Percentiles rank a stretch among this genome's conserved stretches.
These are phyloP conservation scores for Anthoptus insignis DNA, from an alignment of 2,888 invertebrate species.

Conservation along the genomic window DNA sequence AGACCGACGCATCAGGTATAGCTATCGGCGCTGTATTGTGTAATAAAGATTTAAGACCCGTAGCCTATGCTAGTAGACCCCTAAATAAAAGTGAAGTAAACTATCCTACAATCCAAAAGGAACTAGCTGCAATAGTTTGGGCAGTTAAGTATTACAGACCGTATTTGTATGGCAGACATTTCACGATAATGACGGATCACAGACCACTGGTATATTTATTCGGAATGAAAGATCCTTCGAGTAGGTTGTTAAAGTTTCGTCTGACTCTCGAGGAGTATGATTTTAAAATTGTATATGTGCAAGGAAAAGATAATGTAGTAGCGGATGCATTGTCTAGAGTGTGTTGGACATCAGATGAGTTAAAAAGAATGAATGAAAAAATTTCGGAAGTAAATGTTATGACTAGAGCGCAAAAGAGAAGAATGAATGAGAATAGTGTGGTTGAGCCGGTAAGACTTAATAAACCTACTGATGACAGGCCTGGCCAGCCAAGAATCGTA, in stretches of 20 bases:
- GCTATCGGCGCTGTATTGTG: slow-evolving; percentile 41
- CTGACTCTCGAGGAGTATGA: slow-evolving; percentile 40
- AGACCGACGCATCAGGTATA: slow-evolving; percentile 43
- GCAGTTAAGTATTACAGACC: slow-evolving; percentile 38
- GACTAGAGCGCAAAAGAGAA: slow-evolving; percentile 25
- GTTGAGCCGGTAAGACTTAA: slow-evolving; percentile 19
- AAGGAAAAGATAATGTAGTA: slow-evolving; percentile 40
- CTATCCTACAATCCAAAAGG: slow-evolving; percentile 24
- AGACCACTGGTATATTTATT: slow-evolving; percentile 17
- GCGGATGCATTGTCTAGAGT: slow-evolving; percentile 45
- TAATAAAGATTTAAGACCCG: slow-evolving; percentile 26
- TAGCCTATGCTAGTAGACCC: slow-evolving; percentile 31
- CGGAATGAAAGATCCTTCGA: slow-evolving; percentile 16
- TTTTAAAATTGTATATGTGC: slow-evolving; percentile 43
- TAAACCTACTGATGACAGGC: slow-evolving; percentile 29
- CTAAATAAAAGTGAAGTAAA: slow-evolving; percentile 38
- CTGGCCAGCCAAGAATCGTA: slow-evolving; percentile 39
- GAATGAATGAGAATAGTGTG: slow-evolving; percentile 6
- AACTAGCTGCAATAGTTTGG: slow-evolving; percentile 41
- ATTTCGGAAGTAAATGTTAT: slow-evolving; percentile 21
- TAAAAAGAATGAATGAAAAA: slow-evolving; percentile 30
- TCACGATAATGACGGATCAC: slow-evolving; percentile 40
- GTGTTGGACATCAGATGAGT: slow-evolving; percentile 38
- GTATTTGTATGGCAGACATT: slow-evolving; percentile 41
- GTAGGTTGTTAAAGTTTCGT: slow-evolving; percentile 36